Conservation (phyloP, 2,888 invertebrate genomes). For the Mesoligia furuncula region DNA sequence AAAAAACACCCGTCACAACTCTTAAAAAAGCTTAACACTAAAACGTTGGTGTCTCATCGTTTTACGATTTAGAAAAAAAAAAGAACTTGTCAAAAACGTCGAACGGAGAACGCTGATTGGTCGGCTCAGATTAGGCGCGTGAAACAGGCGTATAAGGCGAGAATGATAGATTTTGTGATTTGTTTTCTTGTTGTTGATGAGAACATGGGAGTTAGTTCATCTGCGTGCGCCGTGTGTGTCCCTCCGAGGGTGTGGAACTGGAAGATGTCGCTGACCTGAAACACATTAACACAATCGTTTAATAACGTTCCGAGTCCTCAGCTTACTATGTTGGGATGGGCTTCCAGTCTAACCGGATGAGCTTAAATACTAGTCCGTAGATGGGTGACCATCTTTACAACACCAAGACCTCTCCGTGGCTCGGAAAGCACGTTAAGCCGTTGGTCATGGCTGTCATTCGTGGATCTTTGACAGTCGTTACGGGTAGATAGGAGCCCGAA, state of each 20-base stretch:
- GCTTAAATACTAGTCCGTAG: too few relatives aligned
- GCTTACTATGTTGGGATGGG: too few relatives aligned
- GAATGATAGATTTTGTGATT: conserved; percentile 64
- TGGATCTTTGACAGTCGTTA: too few relatives aligned
- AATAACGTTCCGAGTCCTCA: too few relatives aligned
- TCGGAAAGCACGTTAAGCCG: too few relatives aligned
- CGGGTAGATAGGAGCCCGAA: too few relatives aligned
- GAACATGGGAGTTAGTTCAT: conserved; percentile 85
- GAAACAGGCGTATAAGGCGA: conserved; percentile 75
- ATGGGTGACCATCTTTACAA: too few relatives aligned
- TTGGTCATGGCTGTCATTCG: too few relatives aligned
- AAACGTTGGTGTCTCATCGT: conserved; percentile 78
- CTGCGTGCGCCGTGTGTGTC: conserved; percentile 86
- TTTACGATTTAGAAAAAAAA: conserved; percentile 71
- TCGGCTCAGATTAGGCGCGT: conserved; percentile 68
- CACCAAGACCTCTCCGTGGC: too few relatives aligned
- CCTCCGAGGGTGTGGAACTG: conserved; percentile 93
- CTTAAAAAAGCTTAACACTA: conserved; percentile 73
- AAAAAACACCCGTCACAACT: conserved; percentile 72
- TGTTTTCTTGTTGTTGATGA: conserved; percentile 71
- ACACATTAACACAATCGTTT: neutral
- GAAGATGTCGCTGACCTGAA: conserved; percentile 93
- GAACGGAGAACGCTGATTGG: conserved; percentile 68
- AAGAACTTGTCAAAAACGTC: conserved; percentile 61
- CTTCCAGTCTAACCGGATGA: too few relatives aligned